Percentiles rank a stretch among this genome's conserved stretches.
These are phyloP conservation scores for Acleris literana DNA, from an alignment of 2,888 invertebrate genomes.

Conservation along the genomic window DNA sequence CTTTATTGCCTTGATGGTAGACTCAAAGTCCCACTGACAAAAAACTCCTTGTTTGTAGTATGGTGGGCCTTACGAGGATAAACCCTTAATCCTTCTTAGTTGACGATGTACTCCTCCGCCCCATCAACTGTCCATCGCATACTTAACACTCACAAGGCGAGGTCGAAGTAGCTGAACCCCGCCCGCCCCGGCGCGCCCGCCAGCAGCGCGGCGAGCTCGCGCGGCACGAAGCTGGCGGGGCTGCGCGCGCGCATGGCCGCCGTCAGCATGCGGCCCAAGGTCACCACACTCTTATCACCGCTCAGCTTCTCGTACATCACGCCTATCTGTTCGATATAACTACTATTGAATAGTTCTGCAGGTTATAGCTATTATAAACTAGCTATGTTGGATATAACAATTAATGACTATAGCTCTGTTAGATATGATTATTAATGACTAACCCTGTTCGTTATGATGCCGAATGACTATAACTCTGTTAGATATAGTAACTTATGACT, in stretches of 20 bases:
- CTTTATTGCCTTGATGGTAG: no score
- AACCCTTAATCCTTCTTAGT: background rate
- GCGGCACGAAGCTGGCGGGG: constrained; percentile 74
- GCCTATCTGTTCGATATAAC: constrained; percentile 59
- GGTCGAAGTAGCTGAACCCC: constrained; percentile 68
- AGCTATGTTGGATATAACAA: no score
- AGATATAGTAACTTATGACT: no score
- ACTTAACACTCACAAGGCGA: constrained; percentile 63
- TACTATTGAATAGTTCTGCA: no score
- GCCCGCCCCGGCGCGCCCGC: constrained; percentile 50
- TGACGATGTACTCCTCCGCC: background rate
- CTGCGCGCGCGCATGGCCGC: constrained; percentile 71
- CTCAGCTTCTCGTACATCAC: constrained; percentile 77
- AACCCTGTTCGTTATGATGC: no score
- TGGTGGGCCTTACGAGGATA: no score
- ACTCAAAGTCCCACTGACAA: no score
- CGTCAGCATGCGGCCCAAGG: constrained; percentile 68
- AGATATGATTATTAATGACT: no score
- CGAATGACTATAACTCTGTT: no score
- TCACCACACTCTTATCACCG: constrained; percentile 70
- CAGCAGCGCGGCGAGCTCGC: constrained; percentile 62
- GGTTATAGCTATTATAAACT: no score
- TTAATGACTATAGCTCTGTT: no score
- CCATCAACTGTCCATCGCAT: background rate
- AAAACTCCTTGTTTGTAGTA: no score